Conservation (phyloP, 2,797 vertebrate species). For the Tapirus indicus region DNA sequence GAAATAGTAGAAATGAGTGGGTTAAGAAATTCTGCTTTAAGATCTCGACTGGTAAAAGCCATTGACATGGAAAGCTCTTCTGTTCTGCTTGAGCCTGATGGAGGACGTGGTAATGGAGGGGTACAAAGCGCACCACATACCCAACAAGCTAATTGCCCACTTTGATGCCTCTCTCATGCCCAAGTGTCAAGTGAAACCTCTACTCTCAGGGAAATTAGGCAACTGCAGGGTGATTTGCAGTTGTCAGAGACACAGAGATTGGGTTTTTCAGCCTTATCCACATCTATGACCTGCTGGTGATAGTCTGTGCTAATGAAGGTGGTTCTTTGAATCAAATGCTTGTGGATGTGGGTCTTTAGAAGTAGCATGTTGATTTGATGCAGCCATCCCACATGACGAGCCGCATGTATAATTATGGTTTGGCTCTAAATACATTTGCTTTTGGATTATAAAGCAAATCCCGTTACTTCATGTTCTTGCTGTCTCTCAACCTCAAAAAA, state of each 20-base stretch:
- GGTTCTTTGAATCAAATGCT: background rate
- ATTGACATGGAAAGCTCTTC: background rate
- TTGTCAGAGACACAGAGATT: constrained; percentile 11
- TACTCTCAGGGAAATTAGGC: background rate
- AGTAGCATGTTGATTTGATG: background rate
- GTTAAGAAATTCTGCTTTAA: constrained; percentile 38
- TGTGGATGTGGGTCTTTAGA: background rate
- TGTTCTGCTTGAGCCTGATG: background rate
- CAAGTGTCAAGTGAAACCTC: background rate
- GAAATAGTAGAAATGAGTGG: constrained; percentile 21
- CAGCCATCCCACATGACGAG: background rate
- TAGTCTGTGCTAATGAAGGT: background rate
- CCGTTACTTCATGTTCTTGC: background rate
- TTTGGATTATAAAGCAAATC: background rate
- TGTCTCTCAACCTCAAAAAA: background rate
- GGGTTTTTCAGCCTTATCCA: background rate
- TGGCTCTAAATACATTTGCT: background rate
- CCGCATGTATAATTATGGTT: background rate
- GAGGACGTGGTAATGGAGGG: background rate
- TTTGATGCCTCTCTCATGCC: background rate
- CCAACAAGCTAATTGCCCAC: background rate
- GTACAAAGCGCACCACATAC: background rate
- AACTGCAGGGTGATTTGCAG: background rate
- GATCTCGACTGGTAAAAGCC: background rate
- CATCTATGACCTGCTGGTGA: background rate